Percentiles rank a stretch among this genome's conserved stretches.
phyloP scores from a whole-genome alignment of 2,113 vertebrate species.

The Morphnarchus princeps region DNA sequence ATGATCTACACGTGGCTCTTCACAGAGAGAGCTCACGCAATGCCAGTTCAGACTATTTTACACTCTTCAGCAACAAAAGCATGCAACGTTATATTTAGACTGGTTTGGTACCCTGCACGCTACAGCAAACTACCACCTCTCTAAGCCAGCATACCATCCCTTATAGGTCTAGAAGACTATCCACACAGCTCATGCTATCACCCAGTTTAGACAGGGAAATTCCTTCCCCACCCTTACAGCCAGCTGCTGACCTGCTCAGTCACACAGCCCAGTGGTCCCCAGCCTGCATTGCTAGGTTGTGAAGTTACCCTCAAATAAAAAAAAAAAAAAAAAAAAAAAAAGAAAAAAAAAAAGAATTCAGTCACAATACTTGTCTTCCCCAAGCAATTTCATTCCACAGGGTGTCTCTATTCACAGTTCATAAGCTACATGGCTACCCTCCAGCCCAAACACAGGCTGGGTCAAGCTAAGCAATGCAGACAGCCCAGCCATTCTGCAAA shows the following conservation, averaged over 20 bases:
- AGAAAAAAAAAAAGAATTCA: neutral
- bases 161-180: slow-evolving; percentile 13
- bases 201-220: neutral
- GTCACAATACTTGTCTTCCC: neutral
- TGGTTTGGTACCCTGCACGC: neutral
- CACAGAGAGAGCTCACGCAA: neutral
- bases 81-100: slow-evolving; percentile 4
- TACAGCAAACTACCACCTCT: slow-evolving; percentile 5
- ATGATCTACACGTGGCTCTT: neutral
- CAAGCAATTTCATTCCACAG: neutral
- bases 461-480: slow-evolving; percentile 46
- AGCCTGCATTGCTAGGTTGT: neutral
- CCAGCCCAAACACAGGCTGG: slow-evolving; percentile 62
- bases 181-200: neutral
- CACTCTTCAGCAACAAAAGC: neutral
- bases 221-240: neutral
- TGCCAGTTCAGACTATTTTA: neutral
- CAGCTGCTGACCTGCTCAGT: neutral
- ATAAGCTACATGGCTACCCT: slow-evolving; percentile 33
- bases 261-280: neutral
- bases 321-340: no score
- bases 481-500: slow-evolving; percentile 27
- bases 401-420: slow-evolving; percentile 43
- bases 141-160: slow-evolving; percentile 27
- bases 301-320: neutral